phyloP scores from a whole-genome alignment of 2,113 vertebrate species.

The Aplodontia rufa region DNA sequence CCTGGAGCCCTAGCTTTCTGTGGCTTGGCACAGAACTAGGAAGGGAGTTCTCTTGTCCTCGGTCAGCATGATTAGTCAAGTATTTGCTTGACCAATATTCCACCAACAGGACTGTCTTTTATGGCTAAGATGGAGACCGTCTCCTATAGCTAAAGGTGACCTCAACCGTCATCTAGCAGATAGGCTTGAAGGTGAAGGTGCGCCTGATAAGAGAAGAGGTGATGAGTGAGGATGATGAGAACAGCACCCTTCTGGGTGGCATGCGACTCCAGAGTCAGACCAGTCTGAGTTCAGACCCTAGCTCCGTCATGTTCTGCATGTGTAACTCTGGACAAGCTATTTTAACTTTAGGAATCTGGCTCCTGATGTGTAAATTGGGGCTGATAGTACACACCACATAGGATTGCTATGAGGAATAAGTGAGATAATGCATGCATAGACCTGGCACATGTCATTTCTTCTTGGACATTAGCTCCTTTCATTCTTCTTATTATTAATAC shows the following conservation, averaged over 20 bases:
- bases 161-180: not conserved
- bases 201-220: not conserved
- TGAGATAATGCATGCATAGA: not conserved
- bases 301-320: not conserved
- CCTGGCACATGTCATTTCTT: not conserved
- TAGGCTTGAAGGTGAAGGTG: not conserved
- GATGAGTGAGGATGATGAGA: not conserved
- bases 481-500: not conserved
- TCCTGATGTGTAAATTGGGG: not conserved
- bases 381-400: not conserved
- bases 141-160: too few relatives aligned
- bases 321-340: not conserved
- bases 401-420: not conserved
- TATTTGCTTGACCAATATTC: not conserved
- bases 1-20: too few relatives aligned
- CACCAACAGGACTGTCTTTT: too few relatives aligned
- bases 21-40: not conserved
- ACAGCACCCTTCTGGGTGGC: not conserved
- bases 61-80: not conserved
- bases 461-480: not conserved
- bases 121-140: not conserved
- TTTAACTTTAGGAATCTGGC: not conserved
- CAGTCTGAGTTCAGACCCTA: not conserved
- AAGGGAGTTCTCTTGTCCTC: not conserved
- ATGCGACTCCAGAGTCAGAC: not conserved